A percentile compares a stretch with the other conserved stretches of the same genome.
Conservation (phyloP, 64 coral and sea anemone genomes). For the Porites lutea region DNA sequence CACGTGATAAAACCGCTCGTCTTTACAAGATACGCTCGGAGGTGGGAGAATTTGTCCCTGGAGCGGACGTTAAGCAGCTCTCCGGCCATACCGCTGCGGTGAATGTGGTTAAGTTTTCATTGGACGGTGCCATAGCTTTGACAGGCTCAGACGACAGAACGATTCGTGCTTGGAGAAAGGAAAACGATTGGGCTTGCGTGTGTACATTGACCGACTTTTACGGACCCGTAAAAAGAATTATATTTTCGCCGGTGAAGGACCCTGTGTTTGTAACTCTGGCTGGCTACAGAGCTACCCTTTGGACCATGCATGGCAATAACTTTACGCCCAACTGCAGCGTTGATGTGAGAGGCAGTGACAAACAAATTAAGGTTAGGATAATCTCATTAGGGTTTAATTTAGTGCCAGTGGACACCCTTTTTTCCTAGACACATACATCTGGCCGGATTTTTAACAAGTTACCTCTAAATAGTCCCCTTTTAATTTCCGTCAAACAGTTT, state of each 20-base stretch:
- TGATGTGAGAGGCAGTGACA: slow-evolving; percentile 2
- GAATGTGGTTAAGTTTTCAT: slow-evolving; percentile 66
- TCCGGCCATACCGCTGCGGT: slow-evolving; percentile 68
- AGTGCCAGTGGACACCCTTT: no score
- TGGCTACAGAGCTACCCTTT: slow-evolving; percentile 61
- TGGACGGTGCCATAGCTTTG: slow-evolving; percentile 45
- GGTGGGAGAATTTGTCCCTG: slow-evolving; percentile 78
- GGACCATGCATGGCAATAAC: slow-evolving; percentile 39
- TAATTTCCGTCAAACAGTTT: no score
- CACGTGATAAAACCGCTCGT: slow-evolving; percentile 50
- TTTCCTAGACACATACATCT: no score
- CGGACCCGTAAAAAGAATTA: slow-evolving; percentile 38
- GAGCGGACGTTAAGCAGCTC: slow-evolving; percentile 60
- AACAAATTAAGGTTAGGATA: background rate
- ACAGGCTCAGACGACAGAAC: slow-evolving; percentile 80
- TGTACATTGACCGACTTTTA: background rate
- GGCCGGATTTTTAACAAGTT: no score
- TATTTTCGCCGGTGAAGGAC: slow-evolving; percentile 65
- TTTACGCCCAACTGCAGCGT: slow-evolving; percentile 4
- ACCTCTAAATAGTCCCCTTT: no score
- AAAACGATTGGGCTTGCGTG: slow-evolving; percentile 42
- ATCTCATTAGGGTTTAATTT: background rate
- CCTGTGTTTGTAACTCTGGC: slow-evolving; percentile 60
- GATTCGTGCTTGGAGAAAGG: slow-evolving; percentile 71
- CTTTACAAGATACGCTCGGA: slow-evolving; percentile 53